Evolutionary conservation across 2,888 invertebrate species (phyloP), one percentile per base, ranked within the genome.

Genomic region (Ophonus ardosiacus): DNA sequence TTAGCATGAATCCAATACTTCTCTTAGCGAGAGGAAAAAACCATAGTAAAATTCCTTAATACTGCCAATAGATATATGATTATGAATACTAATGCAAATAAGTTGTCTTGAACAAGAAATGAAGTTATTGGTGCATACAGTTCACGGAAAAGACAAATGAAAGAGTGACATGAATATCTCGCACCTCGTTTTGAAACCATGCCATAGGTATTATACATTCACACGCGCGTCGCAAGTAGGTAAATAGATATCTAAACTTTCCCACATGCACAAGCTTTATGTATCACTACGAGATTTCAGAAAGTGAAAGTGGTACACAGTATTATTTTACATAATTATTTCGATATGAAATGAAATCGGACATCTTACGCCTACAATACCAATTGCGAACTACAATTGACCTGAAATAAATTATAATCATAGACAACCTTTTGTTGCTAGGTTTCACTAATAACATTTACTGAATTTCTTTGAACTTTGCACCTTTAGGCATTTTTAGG

Each of bases 241-340:
- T 78, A 57, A 57, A 78, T 78, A 80, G 80, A 80, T 80, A 80
- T 78, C 31, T 78, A 78, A 80, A 80, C 80, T 80, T 80, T 80
- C 80, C 21, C 80, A 80, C 43, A 61, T 80, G 59, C 59, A 57
- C 40, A 24, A 56, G 57, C 78, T 80, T 80, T 56, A 80, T 80
- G 80, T 80, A 80, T 80, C 61, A 61, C 59, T 80, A 13, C 24
- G 59, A 81, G 81, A 81, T 81, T 81, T 68, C 68, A 56, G 68
- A 81, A 81, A 81, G 81, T 81, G 81, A 81, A 81, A 81, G 81
- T 81, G 57, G 68, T 68, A 81, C 81, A 81, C 81, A 63, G 43
- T 40, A 63, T 81, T 81, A 81, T 81, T 80, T 81, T 81, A 81
- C 81, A 81, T 81, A 81, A 81, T 71, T 81, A 81, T 81, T 81